Conservation (phyloP, 1,140 invertebrate species). For the Whitmania pigra region DNA sequence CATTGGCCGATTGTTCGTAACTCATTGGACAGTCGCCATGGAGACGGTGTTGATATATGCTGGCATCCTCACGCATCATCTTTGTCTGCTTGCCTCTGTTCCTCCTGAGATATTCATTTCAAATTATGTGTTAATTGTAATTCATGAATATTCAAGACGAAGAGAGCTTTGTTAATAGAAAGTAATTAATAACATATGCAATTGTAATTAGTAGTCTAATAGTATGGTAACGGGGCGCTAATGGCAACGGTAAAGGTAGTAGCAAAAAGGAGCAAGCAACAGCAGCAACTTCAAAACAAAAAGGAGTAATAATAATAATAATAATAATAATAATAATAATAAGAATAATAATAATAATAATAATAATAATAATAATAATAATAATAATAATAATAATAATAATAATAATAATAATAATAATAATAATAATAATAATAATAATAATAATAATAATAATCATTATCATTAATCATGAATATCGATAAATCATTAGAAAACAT, state of each 20-base stretch:
- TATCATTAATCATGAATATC: background rate
- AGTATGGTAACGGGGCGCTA: background rate
- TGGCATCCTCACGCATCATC: too few relatives aligned
- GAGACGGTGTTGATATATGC: too few relatives aligned
- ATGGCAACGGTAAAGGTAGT: background rate
- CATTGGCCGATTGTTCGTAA: too few relatives aligned
- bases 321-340: background rate
- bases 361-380: conserved; percentile 10
- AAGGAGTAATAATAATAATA: background rate
- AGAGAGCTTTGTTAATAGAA: background rate
- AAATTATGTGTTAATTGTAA: background rate
- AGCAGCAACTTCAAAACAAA: too few relatives aligned
- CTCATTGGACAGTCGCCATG: too few relatives aligned
- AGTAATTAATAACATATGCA: background rate
- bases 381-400: conserved; percentile 13
- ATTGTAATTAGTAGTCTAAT: too few relatives aligned
- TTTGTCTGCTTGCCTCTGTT: background rate
- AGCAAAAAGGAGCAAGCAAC: background rate
- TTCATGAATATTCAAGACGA: background rate
- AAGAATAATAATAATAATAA: too few relatives aligned
- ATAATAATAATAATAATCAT: background rate
- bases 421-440: background rate
- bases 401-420: background rate
- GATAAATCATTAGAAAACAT: conserved; percentile 2
- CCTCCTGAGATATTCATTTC: background rate